Percentiles rank a stretch among this genome's conserved stretches.
phyloP scores from a whole-genome alignment of 1,140 invertebrate species.

The Ostrea denselamellosa region DNA sequence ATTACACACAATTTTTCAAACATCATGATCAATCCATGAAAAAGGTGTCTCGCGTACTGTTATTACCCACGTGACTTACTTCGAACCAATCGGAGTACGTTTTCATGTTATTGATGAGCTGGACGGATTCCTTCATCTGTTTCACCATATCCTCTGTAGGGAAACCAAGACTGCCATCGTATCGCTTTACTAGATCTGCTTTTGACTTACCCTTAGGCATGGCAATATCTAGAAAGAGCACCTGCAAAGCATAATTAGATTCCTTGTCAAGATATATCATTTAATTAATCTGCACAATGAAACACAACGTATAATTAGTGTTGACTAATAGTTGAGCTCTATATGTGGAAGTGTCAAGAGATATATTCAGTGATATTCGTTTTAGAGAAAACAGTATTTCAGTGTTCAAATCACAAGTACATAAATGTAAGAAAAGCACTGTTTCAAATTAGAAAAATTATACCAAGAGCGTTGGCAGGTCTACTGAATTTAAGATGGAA shows the following conservation, averaged over 20 bases:
- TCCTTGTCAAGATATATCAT: background rate
- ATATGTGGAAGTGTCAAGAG: too few species aligned
- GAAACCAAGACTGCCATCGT: conserved; percentile 70
- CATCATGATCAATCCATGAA: background rate
- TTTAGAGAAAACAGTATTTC: too few species aligned
- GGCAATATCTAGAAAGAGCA: conserved; percentile 70
- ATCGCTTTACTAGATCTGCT: conserved; percentile 63
- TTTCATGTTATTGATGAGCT: conserved; percentile 63
- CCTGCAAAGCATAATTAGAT: conserved; percentile 49
- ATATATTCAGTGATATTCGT: too few species aligned
- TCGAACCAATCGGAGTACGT: conserved; percentile 68
- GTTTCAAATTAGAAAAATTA: too few species aligned
- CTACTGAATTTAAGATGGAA: too few species aligned
- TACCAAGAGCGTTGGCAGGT: too few species aligned
- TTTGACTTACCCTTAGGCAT: conserved; percentile 64
- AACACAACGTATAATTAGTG: too few species aligned
- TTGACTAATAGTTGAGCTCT: too few species aligned
- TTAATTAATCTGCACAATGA: background rate
- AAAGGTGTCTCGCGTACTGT: background rate
- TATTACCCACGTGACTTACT: conserved; percentile 44
- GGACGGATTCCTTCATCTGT: conserved; percentile 63
- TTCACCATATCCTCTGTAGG: conserved; percentile 67
- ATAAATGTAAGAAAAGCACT: too few species aligned
- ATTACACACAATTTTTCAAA: background rate
- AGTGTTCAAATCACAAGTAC: too few species aligned